Evolutionary conservation across 2,113 vertebrate genomes (phyloP), one percentile per base, ranked within the genome.

Genomic region (Zosterops borbonicus): DNA sequence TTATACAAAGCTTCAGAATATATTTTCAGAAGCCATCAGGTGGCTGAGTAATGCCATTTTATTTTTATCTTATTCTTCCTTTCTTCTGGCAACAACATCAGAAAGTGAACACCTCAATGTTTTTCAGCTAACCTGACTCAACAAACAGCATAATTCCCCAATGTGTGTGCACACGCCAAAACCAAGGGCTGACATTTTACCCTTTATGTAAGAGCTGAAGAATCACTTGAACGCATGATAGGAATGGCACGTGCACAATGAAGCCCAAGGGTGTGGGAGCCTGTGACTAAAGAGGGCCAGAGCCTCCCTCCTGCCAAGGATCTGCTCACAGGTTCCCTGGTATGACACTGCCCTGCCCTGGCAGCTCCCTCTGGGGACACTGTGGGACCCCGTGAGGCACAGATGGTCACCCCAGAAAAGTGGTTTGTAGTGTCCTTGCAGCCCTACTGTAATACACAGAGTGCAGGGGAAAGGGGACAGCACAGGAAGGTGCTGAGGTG

Each of bases 161-260:
- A 63, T 79, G 64, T 5, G 17, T 42, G 89, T 23, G 44, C 70
- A 25, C 55, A 60, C 29, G 56, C 55, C 21, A 49, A 74, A 89
- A 24, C 9, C 59, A 28, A 35, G 41, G 71, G 79, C 89, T 95
- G 95, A 47, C 76, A 18, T 92, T 92, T 86, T 81, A 39, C 55
- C 74, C 85, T 94, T 95, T 93, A 91, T 96, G 87, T 97, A 97
- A 95, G 83, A 79, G 58, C 68, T 94, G 87, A 41, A 91, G 94
- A 89, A 87, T 89, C 76, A 39, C 96, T 93, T 94, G 41, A 95
- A 73, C 50, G 68, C 68, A n/a, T 50, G 83, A 77, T 44, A 70
- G 91, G 89, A 90, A 77, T 91, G 94, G 93, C 90, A 96, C 63
- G 52, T 96, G 96, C 62, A 65, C 90, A 90, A 50, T 85, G 60